These are phyloP conservation scores for Acipenser oxyrinchus DNA, from an alignment of 2,797 vertebrate species.

Conservation along the genomic window DNA sequence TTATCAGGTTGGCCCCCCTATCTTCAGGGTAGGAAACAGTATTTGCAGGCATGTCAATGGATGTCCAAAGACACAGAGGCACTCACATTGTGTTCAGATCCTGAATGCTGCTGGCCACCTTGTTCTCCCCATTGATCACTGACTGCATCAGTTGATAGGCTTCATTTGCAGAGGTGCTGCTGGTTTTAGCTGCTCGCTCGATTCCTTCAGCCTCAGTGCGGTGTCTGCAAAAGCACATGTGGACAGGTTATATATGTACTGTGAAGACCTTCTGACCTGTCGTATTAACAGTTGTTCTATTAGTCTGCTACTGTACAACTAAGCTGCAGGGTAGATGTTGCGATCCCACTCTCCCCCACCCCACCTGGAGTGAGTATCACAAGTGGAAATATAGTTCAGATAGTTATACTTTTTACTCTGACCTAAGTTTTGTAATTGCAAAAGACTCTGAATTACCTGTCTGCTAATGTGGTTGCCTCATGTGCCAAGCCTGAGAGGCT, in stretches of 20 bases:
- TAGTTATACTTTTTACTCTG: conserved; percentile 37
- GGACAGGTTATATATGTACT: neutral
- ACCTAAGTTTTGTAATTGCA: conserved; percentile 3
- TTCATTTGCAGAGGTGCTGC: conserved; percentile 44
- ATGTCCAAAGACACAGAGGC: neutral
- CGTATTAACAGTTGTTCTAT: neutral
- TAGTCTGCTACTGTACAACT: neutral
- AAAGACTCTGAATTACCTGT: no score
- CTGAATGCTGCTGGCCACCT: conserved; percentile 37
- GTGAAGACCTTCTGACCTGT: neutral
- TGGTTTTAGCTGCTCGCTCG: conserved; percentile 39
- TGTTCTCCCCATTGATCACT: conserved; percentile 48
- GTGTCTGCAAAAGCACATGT: conserved; percentile 56
- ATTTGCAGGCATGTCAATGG: neutral
- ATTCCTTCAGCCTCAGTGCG: conserved; percentile 44
- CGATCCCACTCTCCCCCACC: neutral
- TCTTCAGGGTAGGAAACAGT: neutral
- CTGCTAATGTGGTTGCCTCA: no score
- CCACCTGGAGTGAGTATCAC: neutral
- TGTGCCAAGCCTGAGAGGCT: no score
- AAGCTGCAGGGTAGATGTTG: no score
- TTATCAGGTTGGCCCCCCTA: neutral
- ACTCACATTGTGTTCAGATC: conserved; percentile 34
- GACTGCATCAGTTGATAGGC: conserved; percentile 48
- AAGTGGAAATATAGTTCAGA: conserved; percentile 13